Percentiles rank a stretch among this genome's conserved stretches.
Conservation (phyloP, 2,113 vertebrate species). For the Corynorhinus townsendii region DNA sequence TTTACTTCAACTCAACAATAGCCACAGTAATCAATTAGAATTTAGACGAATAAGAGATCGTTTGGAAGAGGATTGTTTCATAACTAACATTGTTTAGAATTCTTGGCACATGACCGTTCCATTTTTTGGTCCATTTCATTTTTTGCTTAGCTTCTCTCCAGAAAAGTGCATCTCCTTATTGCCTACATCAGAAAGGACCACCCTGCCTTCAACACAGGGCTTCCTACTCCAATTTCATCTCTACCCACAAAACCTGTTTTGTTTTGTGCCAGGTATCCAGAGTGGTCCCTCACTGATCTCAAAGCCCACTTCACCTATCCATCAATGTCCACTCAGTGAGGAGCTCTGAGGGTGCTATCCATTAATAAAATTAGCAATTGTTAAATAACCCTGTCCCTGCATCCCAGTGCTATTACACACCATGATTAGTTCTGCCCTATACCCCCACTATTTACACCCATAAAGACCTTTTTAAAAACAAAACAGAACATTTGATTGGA, state of each 20-base stretch:
- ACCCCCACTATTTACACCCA: background rate
- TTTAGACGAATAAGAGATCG: background rate
- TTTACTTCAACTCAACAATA: constrained; percentile 12
- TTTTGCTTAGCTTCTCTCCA: background rate
- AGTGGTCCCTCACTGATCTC: background rate
- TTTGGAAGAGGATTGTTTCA: background rate
- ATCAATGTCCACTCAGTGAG: background rate
- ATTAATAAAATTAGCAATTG: background rate
- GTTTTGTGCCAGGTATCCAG: background rate
- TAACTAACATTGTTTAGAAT: background rate
- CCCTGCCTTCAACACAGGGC: background rate
- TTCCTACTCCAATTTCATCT: background rate
- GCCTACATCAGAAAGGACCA: background rate
- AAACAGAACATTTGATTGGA: background rate
- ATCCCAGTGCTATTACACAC: background rate
- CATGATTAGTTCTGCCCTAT: background rate
- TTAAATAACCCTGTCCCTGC: background rate
- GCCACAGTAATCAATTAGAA: background rate
- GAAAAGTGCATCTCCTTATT: background rate
- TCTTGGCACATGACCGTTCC: background rate
- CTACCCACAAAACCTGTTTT: background rate
- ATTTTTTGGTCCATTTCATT: background rate
- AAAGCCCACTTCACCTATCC: background rate
- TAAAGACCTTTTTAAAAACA: background rate
- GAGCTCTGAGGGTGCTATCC: background rate